Evolutionary conservation across 2,888 invertebrate genomes (phyloP), one percentile per base, ranked within the genome.

Genomic region (Epistrophe grossulariae): DNA sequence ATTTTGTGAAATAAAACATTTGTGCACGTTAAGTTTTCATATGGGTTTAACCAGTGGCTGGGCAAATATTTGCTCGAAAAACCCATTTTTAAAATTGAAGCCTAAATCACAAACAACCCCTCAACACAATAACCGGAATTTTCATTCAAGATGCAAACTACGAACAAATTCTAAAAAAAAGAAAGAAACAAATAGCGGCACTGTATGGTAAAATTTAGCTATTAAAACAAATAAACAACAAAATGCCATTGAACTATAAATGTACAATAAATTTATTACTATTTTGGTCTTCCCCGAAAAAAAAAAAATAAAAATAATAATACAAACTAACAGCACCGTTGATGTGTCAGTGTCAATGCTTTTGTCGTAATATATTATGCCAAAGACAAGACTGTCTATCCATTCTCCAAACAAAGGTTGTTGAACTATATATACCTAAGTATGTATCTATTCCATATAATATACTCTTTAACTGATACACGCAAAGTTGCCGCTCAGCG

Each of bases 171-270:
- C 4, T 48, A 9, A 48, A 48, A 2, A 17, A 17, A 17, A 9
- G 8, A 17, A 48, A n/a, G 0, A 48, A 7, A 43, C 28, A 45
- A 24, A 15, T 43, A 9, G 6, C 15, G 13, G 43, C 15, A 15
- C 6, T 45, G 5, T 45, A n/a, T 45, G n/a, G 8, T 45, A n/a
- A 15, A 43, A n/a, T 0, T 19, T 1, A 19, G 35, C 4, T 17
- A 19, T 50, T 9, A n/a, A 38, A 40, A 52, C 24, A n/a, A 52
- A n/a, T 31, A 70, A 70, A 52, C 66, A 52, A 70, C 19, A 52
- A 4, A 70, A 52, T 50, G 68, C 24, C 68, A 70, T 52, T 70
- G 68, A 70, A 70, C 68, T 40, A n/a, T n/a, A 48, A 7, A n/a
- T 45, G n/a, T 19, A 50, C 19, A 40, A 40, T 45, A 6, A 28